Percentiles rank a stretch among this genome's conserved stretches.
Conservation (phyloP, 2,113 vertebrate genomes). For the Orycteropus afer region DNA sequence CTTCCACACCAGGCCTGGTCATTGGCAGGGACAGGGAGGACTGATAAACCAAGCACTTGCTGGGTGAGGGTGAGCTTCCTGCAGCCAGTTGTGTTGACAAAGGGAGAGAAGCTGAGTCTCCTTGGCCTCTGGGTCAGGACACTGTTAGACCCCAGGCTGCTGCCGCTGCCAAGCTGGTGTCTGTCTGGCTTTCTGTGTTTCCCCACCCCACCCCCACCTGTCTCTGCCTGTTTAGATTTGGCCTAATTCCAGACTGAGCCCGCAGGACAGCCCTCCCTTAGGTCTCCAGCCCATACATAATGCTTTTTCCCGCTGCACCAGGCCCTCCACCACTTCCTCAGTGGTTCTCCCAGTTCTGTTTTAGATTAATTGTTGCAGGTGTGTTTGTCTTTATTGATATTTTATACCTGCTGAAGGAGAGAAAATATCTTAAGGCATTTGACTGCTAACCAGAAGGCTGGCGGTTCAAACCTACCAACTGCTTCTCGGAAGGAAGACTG, state of each 20-base stretch:
- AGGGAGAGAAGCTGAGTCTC: not conserved
- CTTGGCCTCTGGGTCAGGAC: not conserved
- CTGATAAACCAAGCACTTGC: not conserved
- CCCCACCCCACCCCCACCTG: not conserved
- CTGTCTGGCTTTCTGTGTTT: not conserved
- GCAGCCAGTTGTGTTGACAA: not conserved
- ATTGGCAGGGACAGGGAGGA: not conserved
- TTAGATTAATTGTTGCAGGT: not conserved
- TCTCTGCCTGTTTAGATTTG: conserved; percentile 31
- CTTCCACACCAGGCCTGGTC: not conserved
- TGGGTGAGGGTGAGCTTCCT: not conserved
- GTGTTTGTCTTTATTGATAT: not conserved
- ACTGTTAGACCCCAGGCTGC: not conserved
- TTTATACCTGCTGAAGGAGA: not conserved
- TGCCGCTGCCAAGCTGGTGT: not conserved
- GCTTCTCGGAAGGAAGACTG: no score
- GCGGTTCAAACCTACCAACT: no score
- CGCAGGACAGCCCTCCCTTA: not conserved
- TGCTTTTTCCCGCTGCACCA: not conserved
- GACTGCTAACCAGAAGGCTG: no score
- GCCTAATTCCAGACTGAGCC: not conserved
- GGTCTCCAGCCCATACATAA: not conserved
- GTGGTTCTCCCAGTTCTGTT: not conserved
- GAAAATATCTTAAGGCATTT: not conserved
- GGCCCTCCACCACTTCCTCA: not conserved